These are phyloP conservation scores for zebrafish (Danio rerio) DNA, from an alignment of 2,113 vertebrate species.

Conservation along the genomic window DNA sequence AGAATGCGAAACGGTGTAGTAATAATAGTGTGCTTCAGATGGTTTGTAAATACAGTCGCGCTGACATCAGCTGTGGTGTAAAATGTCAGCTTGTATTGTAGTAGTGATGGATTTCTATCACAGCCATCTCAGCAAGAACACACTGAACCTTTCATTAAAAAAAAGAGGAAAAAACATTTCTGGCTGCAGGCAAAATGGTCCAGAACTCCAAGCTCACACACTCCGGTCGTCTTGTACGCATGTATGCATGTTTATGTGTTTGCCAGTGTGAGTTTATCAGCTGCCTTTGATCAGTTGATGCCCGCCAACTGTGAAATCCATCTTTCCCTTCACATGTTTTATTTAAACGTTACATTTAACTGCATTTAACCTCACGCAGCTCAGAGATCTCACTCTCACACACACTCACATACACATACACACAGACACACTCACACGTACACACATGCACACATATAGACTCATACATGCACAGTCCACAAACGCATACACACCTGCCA, in stretches of 20 bases:
- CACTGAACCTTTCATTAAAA: background rate
- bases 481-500: too few relatives aligned
- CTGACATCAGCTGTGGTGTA: background rate
- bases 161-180: background rate
- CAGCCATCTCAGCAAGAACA: background rate
- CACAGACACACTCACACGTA: too few relatives aligned
- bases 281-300: conserved; percentile 20
- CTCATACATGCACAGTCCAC: too few relatives aligned
- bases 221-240: background rate
- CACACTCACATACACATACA: too few relatives aligned
- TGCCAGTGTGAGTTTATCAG: conserved; percentile 27
- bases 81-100: background rate
- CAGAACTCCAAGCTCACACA: background rate
- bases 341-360: conserved; percentile 3
- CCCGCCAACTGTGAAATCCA: conserved; percentile 19
- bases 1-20: too few relatives aligned
- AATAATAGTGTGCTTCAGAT: background rate
- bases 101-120: background rate
- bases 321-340: conserved; percentile 4
- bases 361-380: background rate
- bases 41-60: background rate
- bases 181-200: background rate
- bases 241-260: conserved; percentile 23
- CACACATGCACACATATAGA: too few relatives aligned
- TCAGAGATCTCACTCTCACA: background rate